Evolutionary conservation across 2,888 invertebrate species (phyloP).

Genomic region (Amphipoea lucens): DNA sequence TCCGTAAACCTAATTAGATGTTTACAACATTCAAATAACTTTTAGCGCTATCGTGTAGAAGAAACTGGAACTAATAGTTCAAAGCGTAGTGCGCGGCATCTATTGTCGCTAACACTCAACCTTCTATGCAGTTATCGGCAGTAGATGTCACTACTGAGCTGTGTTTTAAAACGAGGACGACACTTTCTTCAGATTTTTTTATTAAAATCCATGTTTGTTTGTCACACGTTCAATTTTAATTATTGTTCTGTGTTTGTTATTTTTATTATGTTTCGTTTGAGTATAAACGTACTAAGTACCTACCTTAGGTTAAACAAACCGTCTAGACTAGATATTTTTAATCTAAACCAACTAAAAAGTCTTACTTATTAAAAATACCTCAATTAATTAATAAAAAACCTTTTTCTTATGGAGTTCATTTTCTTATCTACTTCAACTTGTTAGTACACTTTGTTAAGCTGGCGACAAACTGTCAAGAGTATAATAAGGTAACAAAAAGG

Average conservation of each 20-base stretch:
- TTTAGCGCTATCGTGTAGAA: slow-evolving; percentile 35
- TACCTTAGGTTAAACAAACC: background rate
- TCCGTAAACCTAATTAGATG: background rate
- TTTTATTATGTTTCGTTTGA: background rate
- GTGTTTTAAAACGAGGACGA: background rate
- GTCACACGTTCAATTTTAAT: background rate
- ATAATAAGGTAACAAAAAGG: slow-evolving; percentile 44
- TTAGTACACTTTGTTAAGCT: slow-evolving; percentile 36
- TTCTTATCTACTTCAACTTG: slow-evolving; percentile 35
- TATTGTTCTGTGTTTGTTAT: background rate
- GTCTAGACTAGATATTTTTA: background rate
- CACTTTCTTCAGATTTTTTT: background rate
- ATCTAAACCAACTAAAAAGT: background rate
- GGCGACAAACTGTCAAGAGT: slow-evolving; percentile 51
- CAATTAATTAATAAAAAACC: background rate
- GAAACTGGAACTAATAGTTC: slow-evolving; percentile 26
- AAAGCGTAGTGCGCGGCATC: slow-evolving; percentile 33
- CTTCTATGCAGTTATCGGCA: slow-evolving; percentile 1
- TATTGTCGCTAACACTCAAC: slow-evolving; percentile 5
- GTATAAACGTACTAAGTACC: background rate
- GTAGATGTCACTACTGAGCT: slow-evolving; percentile 52
- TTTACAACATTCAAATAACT: background rate
- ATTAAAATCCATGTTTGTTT: too few species aligned
- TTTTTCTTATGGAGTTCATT: slow-evolving; percentile 1
- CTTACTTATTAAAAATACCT: background rate